Base-by-base conservation (phyloP, 2,888 invertebrate genomes). In the Callyntrura guangdongensis region DNA sequence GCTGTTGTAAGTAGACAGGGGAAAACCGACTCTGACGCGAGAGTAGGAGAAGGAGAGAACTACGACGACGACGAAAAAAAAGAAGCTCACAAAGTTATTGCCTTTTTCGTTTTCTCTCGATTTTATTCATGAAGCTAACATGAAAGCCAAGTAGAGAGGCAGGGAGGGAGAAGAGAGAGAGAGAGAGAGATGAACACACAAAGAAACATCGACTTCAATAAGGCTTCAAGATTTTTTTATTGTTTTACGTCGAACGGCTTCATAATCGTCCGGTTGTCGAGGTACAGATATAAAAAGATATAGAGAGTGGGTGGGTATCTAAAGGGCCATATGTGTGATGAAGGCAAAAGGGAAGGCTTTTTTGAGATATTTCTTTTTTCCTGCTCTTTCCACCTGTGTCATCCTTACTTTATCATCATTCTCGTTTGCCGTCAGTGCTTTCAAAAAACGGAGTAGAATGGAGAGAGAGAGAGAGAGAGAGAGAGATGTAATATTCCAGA, bases 211-310 rank as follows among this genome's bases (percentile, higher is more conserved):
- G 25, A 69, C 69, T 69, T 69, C 69, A 69, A 69, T 67, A 67
- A 67, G 67, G 67, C 67, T 67, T 49, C 69, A 72, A 53, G 36
- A 20, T 25, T 72, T 74, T 85, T 85, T 85, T 85, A 85, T 85
- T 85, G 72, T 85, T 59, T 79, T 27, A 56, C 17, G n/a, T 69
- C 56, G 79, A 45, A 79, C n/a, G 79, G 17, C 14, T 11, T 79
- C 79, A 79, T 79, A 79, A 79, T 77, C 49, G 77, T 69, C 36
- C 36, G 1, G 69, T 67, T 22, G 22, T 53, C n/a, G 53, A 14
- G 1, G n/a, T 53, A n/a, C 53, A 53, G n/a, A 12, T 53, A 2
- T 53, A 36, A 2, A 36, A 4, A 36, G 36, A 36, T 36, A 36
- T 36, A 36, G 36, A 36, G 36, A 36, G 36, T 36, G 6, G 36